These are phyloP conservation scores for Idris sp. DNA, from an alignment of 1,140 invertebrate genomes.

Conservation along the genomic window DNA sequence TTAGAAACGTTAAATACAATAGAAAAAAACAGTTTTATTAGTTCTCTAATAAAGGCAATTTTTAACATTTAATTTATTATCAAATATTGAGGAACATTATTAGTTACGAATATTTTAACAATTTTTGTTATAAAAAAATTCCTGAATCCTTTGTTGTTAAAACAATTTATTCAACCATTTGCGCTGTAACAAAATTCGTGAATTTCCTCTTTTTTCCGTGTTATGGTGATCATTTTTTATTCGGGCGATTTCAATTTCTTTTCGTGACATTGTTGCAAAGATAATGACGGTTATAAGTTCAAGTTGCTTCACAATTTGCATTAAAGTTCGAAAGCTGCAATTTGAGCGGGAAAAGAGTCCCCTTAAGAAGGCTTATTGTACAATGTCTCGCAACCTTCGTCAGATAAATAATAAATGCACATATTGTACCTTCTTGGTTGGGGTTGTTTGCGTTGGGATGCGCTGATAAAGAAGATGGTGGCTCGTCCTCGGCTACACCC, in stretches of 20 bases:
- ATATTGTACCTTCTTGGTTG: constrained; percentile 72
- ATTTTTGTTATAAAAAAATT: too few relatives aligned
- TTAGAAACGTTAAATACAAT: too few relatives aligned
- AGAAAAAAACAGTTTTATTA: too few relatives aligned
- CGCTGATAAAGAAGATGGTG: constrained; percentile 72
- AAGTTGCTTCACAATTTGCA: constrained; percentile 11
- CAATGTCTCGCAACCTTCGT: constrained; percentile 6
- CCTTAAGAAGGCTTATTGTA: constrained; percentile 8
- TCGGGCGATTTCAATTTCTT: too few relatives aligned
- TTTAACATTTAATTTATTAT: too few relatives aligned
- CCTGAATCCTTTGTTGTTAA: too few relatives aligned
- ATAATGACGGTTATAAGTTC: not conserved
- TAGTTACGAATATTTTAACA: too few relatives aligned
- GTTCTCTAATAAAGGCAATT: too few relatives aligned
- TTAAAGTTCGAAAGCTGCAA: constrained; percentile 5
- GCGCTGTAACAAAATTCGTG: too few relatives aligned
- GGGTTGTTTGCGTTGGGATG: constrained; percentile 74
- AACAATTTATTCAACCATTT: too few relatives aligned
- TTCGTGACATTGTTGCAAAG: not conserved
- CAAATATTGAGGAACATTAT: too few relatives aligned
- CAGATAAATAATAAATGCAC: constrained; percentile 45
- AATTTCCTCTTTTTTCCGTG: constrained; percentile 2
- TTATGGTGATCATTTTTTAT: constrained; percentile 4
- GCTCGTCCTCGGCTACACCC: constrained; percentile 76
- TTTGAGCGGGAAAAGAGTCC: constrained; percentile 3